Evolutionary conservation across 2,113 vertebrate species (phyloP).

Genomic region (Gorsachius goisagi): DNA sequence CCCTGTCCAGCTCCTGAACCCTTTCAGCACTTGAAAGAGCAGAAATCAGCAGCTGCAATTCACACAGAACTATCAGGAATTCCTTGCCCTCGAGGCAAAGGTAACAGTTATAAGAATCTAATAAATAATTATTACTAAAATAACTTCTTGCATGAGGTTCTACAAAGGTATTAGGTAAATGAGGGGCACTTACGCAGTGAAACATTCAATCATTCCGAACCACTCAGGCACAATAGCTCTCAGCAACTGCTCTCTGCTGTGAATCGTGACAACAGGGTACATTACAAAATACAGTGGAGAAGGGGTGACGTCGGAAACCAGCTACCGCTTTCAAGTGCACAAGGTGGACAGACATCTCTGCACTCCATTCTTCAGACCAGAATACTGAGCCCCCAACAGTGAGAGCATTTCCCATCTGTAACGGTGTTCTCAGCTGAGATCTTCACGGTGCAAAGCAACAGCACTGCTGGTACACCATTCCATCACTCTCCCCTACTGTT

Average conservation of each 20-base stretch:
- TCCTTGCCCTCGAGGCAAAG: background rate
- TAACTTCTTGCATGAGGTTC: background rate
- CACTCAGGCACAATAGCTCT: background rate
- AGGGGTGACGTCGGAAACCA: background rate
- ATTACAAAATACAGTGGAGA: background rate
- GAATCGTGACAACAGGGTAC: background rate
- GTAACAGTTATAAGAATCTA: background rate
- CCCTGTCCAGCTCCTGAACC: background rate
- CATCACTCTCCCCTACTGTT: background rate
- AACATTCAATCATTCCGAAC: background rate
- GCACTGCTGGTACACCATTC: accelerated
- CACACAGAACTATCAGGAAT: background rate
- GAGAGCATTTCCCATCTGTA: background rate
- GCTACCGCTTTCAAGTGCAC: background rate
- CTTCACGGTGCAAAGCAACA: background rate
- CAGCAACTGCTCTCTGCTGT: background rate
- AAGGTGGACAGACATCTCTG: background rate
- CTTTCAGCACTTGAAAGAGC: background rate
- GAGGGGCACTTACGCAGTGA: background rate
- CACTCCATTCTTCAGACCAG: background rate
- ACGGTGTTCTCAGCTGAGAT: background rate
- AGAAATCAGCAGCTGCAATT: background rate
- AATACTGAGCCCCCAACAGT: background rate
- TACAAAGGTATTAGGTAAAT: background rate
- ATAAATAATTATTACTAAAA: background rate